Evolutionary conservation across 2,113 vertebrate species (phyloP), one percentile per base, ranked within the genome.

Genomic region (Bettongia penicillata): DNA sequence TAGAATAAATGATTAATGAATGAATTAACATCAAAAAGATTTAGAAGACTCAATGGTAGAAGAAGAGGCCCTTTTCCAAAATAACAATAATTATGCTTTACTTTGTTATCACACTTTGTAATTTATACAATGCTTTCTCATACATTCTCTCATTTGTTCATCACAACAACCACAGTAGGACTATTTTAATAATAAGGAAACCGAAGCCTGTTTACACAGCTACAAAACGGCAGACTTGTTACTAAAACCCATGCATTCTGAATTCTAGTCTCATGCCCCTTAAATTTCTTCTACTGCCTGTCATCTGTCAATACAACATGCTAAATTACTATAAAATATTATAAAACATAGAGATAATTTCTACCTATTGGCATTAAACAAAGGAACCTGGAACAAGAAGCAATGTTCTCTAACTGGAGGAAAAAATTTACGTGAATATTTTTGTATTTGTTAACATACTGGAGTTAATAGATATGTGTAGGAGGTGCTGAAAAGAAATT

Each of bases 401-500:
- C 93, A 55, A 8, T 25, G 94, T 91, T 89, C 94, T 95, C 93
- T 55, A 52, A 91, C 48, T 51, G 61, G 48, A 90, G 91, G 97
- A 96, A 98, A 14, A 19, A 96, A 91, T 97, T 96, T 93, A 96
- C 94, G 57, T 0, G 57, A 93, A 92, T 95, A 95, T 94, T 95
- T 95, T 77, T 47, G 93, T 95, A 90, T 96, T 95, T 90, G 47
- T 77, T 89, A 90, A 92, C 8, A 55, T 91, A 24, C 84, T 0
- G 92, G 28, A 93, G 95, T 49, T 97, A 93, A 95, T 9, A 93
- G 94, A 90, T 96, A 43, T 61, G 94, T 8, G 94, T 97, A 51
- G 98, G 97, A 93, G 97, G 97, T 53, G 94, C 97, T 77, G 97
- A 93, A 93, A n/a, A 96, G 95, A 95, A 57, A 95, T 25, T 90